Base-by-base conservation (phyloP, 2,888 invertebrate species). In the Adineta ricciae region DNA sequence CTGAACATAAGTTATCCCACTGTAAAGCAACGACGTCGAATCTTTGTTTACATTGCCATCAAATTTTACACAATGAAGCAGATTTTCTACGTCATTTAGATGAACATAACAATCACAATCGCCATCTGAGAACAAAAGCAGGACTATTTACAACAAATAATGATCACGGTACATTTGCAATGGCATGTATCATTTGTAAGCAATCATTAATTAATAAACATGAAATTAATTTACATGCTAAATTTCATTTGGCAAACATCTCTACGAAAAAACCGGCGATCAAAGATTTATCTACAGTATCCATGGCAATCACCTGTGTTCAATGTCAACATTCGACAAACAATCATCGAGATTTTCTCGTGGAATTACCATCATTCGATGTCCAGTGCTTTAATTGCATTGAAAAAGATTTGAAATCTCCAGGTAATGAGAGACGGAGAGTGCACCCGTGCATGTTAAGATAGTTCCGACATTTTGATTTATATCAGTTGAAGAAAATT, bases 1-100 rank as follows among this genome's bases (percentile, higher is more conserved):
- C 96, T 0, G 95, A 96, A 89, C 97, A 97, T 89, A 97, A 96
- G 89, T 92, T 97, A 8, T 94, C 94, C 1, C 97, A 97, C 90
- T 83, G 82, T 78, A 78, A 72, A 83, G 24, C 82, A 54, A 49
- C 54, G 27, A 50, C 86, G 56, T n/a, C 83, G 73, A 73, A 95
- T 95, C 38, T 93, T 94, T 0, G 92, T 94, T 83, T 95, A 95
- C 8, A 95, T 94, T 87, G 93, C 93, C 78, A 96, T 96, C 89
- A 94, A 95, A 0, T 93, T 94, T 84, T 97, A 96, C 89, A 94
- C 95, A 83, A 93, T 94, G 0, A 92, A 93, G 4, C 91, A 84
- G 92, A 93, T 72, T 94, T 93, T 78, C 95, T 95, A 88, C 93
- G 94, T 56, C 93, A 94, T 84, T 96, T 95, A 90, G 93, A 95